phyloP scores from a whole-genome alignment of 2,797 vertebrate genomes.

The Danio jaintianensis region DNA sequence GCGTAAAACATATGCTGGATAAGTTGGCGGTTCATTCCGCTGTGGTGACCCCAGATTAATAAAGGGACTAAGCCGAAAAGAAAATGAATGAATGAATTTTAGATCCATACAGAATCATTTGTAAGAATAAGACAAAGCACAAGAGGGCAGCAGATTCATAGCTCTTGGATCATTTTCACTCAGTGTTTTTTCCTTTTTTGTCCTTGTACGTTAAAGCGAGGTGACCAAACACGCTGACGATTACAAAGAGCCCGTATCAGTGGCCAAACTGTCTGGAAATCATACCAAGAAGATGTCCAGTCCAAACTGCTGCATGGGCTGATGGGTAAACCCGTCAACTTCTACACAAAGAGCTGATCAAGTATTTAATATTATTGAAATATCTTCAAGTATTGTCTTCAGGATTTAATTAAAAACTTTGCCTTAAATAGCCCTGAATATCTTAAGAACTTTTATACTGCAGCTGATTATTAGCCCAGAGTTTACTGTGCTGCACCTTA shows the following conservation, averaged over 20 bases:
- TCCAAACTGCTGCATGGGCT: constrained; percentile 84
- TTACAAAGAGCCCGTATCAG: constrained; percentile 77
- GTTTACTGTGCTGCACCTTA: not conserved
- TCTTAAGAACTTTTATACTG: not conserved
- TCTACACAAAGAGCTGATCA: not conserved
- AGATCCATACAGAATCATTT: not conserved
- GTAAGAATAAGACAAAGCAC: constrained; percentile 37
- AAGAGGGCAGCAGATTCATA: constrained; percentile 44
- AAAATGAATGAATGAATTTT: no score
- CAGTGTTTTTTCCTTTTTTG: not conserved
- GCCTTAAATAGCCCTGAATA: not conserved
- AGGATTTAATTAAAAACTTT: not conserved
- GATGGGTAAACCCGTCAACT: constrained; percentile 23
- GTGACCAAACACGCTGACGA: constrained; percentile 82
- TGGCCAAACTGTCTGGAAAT: constrained; percentile 79
- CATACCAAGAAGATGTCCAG: constrained; percentile 79
- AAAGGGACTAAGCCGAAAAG: no score
- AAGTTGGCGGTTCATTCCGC: no score
- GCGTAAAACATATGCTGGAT: no score
- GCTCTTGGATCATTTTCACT: not conserved
- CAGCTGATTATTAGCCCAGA: not conserved
- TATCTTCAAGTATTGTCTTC: constrained; percentile 12
- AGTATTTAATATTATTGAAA: constrained; percentile 12
- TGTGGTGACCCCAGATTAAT: no score
- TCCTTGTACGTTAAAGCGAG: constrained; percentile 75